Evolutionary conservation across 2,113 vertebrate genomes (phyloP).

Genomic region (Grammomys dolichurus): DNA sequence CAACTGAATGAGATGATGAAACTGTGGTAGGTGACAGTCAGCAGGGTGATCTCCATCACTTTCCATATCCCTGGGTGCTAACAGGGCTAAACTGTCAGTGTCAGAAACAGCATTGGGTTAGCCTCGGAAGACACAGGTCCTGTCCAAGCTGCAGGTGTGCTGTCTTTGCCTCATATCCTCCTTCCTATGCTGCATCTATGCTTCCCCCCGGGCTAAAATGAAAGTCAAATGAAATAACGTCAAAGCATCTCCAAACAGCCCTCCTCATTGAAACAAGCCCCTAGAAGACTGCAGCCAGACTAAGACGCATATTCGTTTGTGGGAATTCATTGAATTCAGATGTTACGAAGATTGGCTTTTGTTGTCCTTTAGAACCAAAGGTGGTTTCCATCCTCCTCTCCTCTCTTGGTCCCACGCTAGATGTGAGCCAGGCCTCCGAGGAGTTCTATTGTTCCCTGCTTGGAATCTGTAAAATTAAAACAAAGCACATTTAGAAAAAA

Average conservation of each 20-base stretch:
- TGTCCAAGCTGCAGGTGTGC: not conserved
- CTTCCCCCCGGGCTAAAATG: constrained; percentile 52
- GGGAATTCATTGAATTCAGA: constrained; percentile 60
- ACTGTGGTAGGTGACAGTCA: not conserved
- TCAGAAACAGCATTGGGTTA: not conserved
- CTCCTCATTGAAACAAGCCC: constrained; percentile 61
- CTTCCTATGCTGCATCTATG: constrained; percentile 60
- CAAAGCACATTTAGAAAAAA: not conserved
- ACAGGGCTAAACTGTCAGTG: not conserved
- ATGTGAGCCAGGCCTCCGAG: constrained; percentile 5
- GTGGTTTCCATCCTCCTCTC: constrained; percentile 1
- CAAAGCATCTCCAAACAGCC: constrained; percentile 67
- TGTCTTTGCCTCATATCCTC: constrained; percentile 1
- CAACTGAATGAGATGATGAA: not conserved
- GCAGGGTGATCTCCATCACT: not conserved
- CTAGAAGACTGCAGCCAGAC: constrained; percentile 47
- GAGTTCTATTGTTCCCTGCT: not conserved
- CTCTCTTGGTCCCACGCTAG: not conserved
- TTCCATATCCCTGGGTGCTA: not conserved
- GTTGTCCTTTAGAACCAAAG: constrained; percentile 26
- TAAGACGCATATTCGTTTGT: not conserved
- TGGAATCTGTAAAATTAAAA: constrained; percentile 17
- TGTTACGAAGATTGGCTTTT: constrained; percentile 47
- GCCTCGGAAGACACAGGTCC: not conserved
- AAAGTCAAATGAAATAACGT: constrained; percentile 72